Evolutionary conservation across 2,888 invertebrate species (phyloP), one percentile per base, ranked within the genome.

Genomic region (Drosophila siamana): DNA sequence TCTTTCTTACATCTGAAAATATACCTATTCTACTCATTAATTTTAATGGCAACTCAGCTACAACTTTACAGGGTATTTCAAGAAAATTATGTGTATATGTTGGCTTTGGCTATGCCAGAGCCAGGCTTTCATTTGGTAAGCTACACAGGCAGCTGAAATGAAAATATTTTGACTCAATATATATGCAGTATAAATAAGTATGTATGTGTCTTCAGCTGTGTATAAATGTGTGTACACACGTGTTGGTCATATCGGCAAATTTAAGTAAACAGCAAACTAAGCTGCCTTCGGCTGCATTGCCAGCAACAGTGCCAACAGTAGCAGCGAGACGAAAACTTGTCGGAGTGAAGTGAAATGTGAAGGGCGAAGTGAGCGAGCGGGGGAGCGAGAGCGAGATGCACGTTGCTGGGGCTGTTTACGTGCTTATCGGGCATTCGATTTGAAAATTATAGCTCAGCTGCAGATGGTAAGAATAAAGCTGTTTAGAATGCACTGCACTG

Each of bases 201-300:
- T 22, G 46, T 54, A 22, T 38, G 43, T n/a, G 43, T n/a, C n/a
- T n/a, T n/a, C n/a, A n/a, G 15, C 24, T 51, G 50, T 43, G 61
- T 51, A 30, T 44, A 22, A 44, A 44, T 52, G 50, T 16, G 40
- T 69, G 69, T 71, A 47, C 48, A 63, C 71, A 83, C 84, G 81
- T 79, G 81, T 74, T 69, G 86, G 62, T 64, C 74, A 86, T 71
- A 69, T 69, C 66, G 48, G 48, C 51, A 65, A 67, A 69, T 68
- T 80, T 80, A 77, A 74, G 80, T 73, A 70, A 67, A 64, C 55
- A 56, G 72, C 56, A 66, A 73, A 74, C 74, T 69, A 62, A 65
- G 72, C 66, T 50, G 54, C 47, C 64, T 55, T 46, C 40, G 74
- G 66, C 26, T 55, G 55, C 16, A 28, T 54, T 68, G 44, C 24